phyloP scores from a whole-genome alignment of 2,113 vertebrate species.

The Apteryx owenii region DNA sequence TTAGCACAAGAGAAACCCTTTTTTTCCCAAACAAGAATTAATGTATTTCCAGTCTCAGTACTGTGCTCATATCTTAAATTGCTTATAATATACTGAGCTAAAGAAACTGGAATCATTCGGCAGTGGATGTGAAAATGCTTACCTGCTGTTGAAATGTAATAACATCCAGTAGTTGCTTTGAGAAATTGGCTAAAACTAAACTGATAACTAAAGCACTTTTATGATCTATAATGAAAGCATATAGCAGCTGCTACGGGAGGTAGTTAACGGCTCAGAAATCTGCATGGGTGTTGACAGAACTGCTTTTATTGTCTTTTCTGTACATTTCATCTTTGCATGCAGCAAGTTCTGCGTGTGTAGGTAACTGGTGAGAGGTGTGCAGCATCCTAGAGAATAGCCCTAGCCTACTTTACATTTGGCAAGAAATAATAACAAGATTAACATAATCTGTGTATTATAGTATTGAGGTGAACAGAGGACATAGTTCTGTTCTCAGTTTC shows the following conservation, averaged over 20 bases:
- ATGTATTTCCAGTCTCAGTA: neutral
- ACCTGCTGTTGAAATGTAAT: neutral
- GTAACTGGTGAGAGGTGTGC: neutral
- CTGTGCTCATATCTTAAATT: neutral
- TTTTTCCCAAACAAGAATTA: neutral
- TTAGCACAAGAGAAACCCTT: neutral
- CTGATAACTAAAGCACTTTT: neutral
- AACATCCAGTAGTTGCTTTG: neutral
- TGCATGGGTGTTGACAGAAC: neutral
- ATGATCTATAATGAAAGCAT: neutral
- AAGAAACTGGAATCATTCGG: neutral
- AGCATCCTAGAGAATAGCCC: neutral
- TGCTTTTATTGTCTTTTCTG: neutral
- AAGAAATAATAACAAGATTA: neutral
- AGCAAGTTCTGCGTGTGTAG: neutral
- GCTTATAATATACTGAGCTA: neutral
- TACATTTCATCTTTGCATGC: neutral
- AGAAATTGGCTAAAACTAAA: neutral
- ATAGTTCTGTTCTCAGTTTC: neutral
- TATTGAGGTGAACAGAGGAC: neutral
- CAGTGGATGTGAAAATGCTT: neutral
- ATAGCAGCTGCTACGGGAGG: neutral
- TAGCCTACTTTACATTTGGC: neutral
- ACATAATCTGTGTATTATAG: neutral
- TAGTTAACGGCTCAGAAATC: slow-evolving; percentile 15